Evolutionary conservation across 2,888 invertebrate species (phyloP), one percentile per base, ranked within the genome.

Genomic region (Euzetes globulus): DNA sequence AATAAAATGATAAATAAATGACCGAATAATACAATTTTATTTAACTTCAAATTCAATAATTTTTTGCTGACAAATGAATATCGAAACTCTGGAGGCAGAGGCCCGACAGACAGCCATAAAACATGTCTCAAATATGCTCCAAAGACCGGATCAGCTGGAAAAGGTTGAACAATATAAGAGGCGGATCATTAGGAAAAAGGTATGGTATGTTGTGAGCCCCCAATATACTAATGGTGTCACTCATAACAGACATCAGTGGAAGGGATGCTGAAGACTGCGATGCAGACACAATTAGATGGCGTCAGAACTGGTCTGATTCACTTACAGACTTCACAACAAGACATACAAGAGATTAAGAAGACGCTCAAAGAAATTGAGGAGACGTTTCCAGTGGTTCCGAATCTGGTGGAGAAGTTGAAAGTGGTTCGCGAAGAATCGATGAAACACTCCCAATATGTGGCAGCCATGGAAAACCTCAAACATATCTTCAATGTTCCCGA

Each of bases 401-500:
- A 88, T 9, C 85, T 97, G 6, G 91, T 90, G 76, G 88, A 89
- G 45, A 90, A 90, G 55, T 84, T 99, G 41, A 90, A 90, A 81
- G 88, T 90, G 63, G 91, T 98, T 0, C 87, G 93, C 33, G 92
- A 93, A 78, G 97, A 98, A 83, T 96, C 96, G 82, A 91, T 91
- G 79, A 88, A 91, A 25, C 95, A 98, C 83, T 96, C 96, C 0
- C 98, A 86, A 83, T 94, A 96, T 83, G 95, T 94, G 1, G 96
- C 97, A 0, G 98, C 98, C 0, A 94, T 94, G 81, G 97, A 99
- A 81, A 99, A 99, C 82, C 85, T 99, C 37, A 97, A 96, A 82
- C 96, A 98, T 81, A 96, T 99, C 77, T 97, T 98, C 81, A 96
- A 94, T 63, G 95, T 98, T 0, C 96, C 95, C 13, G 94, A 95